Evolutionary conservation across 2,797 vertebrate species (phyloP), one percentile per base, ranked within the genome.

Genomic region (Alcedo atthis): DNA sequence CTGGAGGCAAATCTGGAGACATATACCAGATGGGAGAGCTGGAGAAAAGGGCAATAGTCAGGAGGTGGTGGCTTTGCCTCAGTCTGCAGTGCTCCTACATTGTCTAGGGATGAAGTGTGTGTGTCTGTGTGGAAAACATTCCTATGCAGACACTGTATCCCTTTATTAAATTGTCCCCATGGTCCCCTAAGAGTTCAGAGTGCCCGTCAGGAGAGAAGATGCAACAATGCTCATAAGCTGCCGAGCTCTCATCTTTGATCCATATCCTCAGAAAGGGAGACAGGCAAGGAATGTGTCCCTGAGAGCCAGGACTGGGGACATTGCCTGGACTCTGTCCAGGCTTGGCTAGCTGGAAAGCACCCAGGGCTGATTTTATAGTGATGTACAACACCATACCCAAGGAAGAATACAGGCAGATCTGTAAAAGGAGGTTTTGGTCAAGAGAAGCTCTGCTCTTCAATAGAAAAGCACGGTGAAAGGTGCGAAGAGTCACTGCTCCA

Each of bases 91-190:
- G 0, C 83, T 92, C 22, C 35, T 85, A 73, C 86, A 85, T 91
- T 95, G 90, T 93, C 88, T 96, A 16, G 58, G 84, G 79, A 75
- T 78, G 81, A 75, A 93, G 54, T 2, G 49, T 6, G 6, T 87
- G 42, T 85, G 66, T 84, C 73, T 88, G 64, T 63, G 83, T 89
- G 81, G 76, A 93, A 95, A 94, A 94, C 90, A 92, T 89, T 95
- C 94, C 90, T 78, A 19, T 28, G 75, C 81, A 89, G 76, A 59
- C 3, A 3, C 70, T 74, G 46, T 30, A 55, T 75, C 79, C 58
- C 58, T 90, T 93, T 78, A 93, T 42, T 95, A 73, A 96, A 91
- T 91, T 90, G 87, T 90, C 75, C 75, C 77, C 49, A 2, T 1
- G 33, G 89, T 95, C 61, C 85, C 90, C 75, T 48, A 94, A 89